Percentiles rank a stretch among this genome's conserved stretches.
Conservation (phyloP, 2,797 vertebrate species). For the Eupleurogrammus muticus region DNA sequence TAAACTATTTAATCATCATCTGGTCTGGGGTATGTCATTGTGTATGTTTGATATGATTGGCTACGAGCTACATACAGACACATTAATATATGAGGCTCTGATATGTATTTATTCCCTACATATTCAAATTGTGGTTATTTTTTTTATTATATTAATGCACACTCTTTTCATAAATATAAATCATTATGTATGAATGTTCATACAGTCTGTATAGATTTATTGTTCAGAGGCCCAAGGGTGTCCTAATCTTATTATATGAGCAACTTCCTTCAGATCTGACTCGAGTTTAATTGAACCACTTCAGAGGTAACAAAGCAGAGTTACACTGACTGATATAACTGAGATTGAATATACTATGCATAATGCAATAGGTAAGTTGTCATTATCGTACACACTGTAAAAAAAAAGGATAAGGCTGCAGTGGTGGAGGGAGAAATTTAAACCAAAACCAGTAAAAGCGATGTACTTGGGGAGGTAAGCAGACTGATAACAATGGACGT, state of each 20-base stretch:
- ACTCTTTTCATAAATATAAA: background rate
- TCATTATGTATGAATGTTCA: constrained; percentile 7
- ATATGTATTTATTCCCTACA: background rate
- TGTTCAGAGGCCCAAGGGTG: constrained; percentile 21
- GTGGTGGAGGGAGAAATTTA: background rate
- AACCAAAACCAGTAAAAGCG: background rate
- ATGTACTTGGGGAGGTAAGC: no score
- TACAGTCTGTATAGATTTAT: constrained; percentile 2
- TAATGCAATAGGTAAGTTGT: constrained; percentile 30
- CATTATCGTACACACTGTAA: constrained; percentile 6
- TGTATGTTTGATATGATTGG: no score
- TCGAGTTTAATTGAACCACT: constrained; percentile 14
- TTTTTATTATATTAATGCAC: background rate
- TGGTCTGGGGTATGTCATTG: no score
- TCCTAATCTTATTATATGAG: constrained; percentile 10
- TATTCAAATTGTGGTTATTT: background rate
- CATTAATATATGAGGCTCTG: background rate
- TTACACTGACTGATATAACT: constrained; percentile 13
- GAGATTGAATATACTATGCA: constrained; percentile 16
- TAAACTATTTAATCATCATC: no score
- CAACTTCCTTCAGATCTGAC: constrained; percentile 19
- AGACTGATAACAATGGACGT: background rate
- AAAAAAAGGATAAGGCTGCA: background rate
- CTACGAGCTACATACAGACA: no score
- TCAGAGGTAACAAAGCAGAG: constrained; percentile 16